A percentile compares a stretch with the other conserved stretches of the same genome.
Conservation (phyloP, 2,797 vertebrate species). For the Aphelocoma californica region DNA sequence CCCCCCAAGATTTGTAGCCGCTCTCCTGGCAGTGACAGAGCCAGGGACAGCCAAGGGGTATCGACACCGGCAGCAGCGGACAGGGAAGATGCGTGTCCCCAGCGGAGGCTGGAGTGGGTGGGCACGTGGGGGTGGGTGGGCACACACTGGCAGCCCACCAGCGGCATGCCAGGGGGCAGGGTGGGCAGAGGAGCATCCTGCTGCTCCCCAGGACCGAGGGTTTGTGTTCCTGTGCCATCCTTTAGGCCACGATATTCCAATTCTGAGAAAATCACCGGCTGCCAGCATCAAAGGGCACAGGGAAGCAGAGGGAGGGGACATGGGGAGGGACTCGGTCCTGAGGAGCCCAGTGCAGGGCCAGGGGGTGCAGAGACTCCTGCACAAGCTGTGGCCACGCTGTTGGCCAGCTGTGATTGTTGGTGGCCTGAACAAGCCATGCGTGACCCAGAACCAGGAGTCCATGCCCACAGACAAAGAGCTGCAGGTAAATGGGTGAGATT, state of each 20-base stretch:
- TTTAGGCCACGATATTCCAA: not conserved
- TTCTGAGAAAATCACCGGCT: not conserved
- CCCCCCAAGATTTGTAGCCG: accelerated
- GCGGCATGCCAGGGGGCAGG: not conserved
- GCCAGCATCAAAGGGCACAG: not conserved
- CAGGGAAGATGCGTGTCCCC: accelerated
- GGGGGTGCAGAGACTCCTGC: not conserved
- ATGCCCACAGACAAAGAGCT: conserved; percentile 4
- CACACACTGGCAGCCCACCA: not conserved
- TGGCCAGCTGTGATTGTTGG: not conserved
- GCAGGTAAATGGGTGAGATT: not conserved
- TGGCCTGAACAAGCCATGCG: not conserved
- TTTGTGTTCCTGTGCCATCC: accelerated
- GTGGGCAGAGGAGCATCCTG: accelerated
- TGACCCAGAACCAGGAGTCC: not conserved
- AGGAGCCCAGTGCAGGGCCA: not conserved
- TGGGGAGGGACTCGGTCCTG: not conserved
- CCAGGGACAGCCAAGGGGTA: not conserved
- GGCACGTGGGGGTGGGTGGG: not conserved
- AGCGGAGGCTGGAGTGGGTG: accelerated
- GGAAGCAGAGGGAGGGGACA: not conserved
- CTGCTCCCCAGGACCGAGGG: accelerated
- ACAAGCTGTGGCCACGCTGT: accelerated
- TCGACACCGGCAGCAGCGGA: accelerated
- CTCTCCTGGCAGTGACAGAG: not conserved